phyloP scores from a whole-genome alignment of 1,140 invertebrate species.

The Brachionus koreanus region DNA sequence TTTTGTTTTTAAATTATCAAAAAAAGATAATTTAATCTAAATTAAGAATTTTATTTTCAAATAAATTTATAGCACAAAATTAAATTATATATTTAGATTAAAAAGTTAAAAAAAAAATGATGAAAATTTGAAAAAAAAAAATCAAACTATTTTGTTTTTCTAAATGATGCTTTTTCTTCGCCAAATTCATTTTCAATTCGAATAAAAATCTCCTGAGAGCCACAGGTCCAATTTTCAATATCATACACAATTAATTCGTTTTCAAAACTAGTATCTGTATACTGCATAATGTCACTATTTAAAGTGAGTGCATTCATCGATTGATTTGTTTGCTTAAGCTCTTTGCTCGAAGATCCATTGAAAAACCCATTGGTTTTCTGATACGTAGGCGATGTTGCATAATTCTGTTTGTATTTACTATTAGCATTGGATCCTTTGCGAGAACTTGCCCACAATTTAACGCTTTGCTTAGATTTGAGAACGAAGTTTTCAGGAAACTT shows the following conservation, averaged over 20 bases:
- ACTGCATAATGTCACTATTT: constrained; percentile 13
- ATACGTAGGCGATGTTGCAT: background rate
- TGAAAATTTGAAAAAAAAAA: background rate
- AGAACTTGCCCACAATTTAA: constrained; percentile 42
- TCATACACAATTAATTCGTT: constrained; percentile 41
- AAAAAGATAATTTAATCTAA: background rate
- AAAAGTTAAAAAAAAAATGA: background rate
- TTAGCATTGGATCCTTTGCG: background rate
- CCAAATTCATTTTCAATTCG: constrained; percentile 44
- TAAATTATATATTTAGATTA: constrained; percentile 8
- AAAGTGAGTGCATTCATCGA: constrained; percentile 15
- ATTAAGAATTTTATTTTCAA: background rate
- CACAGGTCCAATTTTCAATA: constrained; percentile 44
- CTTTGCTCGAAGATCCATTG: background rate
- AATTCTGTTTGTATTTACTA: background rate
- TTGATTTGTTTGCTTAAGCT: constrained; percentile 1
- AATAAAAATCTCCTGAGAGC: constrained; percentile 43
- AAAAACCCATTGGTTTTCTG: background rate
- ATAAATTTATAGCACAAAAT: background rate
- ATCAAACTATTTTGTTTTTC: constrained; percentile 36
- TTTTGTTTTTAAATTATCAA: background rate
- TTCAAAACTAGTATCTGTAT: constrained; percentile 31
- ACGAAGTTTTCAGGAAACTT: constrained; percentile 43
- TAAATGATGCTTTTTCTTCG: constrained; percentile 42
- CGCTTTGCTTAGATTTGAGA: constrained; percentile 41